Percentiles rank a stretch among this genome's conserved stretches.
Evolutionary conservation across 2,888 invertebrate genomes (phyloP).

Genomic region (Pseudeuparius sepicola): DNA sequence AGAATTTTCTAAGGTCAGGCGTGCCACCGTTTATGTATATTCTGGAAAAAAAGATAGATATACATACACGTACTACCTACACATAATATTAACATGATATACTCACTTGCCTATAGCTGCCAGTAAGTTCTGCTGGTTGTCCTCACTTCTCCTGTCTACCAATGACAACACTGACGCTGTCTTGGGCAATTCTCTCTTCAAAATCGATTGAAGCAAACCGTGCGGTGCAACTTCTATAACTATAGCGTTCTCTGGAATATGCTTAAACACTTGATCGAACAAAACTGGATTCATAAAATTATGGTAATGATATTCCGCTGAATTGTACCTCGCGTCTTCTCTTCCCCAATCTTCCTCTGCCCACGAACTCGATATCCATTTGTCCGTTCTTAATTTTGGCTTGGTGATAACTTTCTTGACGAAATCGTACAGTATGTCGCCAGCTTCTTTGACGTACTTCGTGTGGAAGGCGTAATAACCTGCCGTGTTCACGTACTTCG

Average conservation of each 20-base stretch:
- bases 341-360: constrained; percentile 51
- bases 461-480: constrained; percentile 61
- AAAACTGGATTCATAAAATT: constrained; percentile 60
- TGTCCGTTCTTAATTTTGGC: constrained; percentile 56
- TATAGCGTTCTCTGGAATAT: constrained; percentile 69
- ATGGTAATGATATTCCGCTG: constrained; percentile 83
- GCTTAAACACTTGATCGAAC: constrained; percentile 68
- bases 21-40: constrained; percentile 67
- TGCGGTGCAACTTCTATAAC: constrained; percentile 81
- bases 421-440: constrained; percentile 47
- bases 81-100: not conserved
- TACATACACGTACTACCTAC: not conserved
- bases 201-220: constrained; percentile 70
- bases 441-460: constrained; percentile 60
- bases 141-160: constrained; percentile 54
- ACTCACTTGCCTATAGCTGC: constrained; percentile 31
- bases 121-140: constrained; percentile 44
- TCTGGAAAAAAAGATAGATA: constrained; percentile 39
- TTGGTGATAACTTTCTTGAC: constrained; percentile 53
- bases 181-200: constrained; percentile 57
- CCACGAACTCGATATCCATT: constrained; percentile 81
- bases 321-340: constrained; percentile 48
- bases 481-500: constrained; percentile 44
- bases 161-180: constrained; percentile 58
- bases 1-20: constrained; percentile 63